Evolutionary conservation across 92 coral and sea anemone genomes (phyloP), one percentile per base, ranked within the genome.

Genomic region (Palythoa caribaeorum): DNA sequence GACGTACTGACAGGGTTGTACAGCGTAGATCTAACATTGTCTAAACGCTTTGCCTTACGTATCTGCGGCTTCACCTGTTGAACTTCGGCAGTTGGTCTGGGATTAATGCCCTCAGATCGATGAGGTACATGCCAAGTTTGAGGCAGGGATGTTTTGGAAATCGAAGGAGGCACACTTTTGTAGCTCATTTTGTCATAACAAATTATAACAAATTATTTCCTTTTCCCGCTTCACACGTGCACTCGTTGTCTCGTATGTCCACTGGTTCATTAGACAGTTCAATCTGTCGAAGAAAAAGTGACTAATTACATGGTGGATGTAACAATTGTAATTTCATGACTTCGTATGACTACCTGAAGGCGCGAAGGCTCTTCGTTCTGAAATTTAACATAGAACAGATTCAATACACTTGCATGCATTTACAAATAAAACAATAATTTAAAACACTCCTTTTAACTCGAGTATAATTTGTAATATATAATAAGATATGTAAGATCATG

Each of bases 241-340:
- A 66, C 12, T 66, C 72, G 72, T 66, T 66, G 37, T 10, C 16
- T 21, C 72, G 72, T 66, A 66, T 17, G 16, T 66, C 38, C 72
- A 66, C 36, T n/a, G 37, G 38, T 19, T 21, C 72, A 7, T 66
- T 66, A 66, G 35, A 66, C 1, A 66, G 72, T 66, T 17, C 72
- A 21, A 7, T 11, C 72, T 66, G 72, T 66, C 72, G 72, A 66
- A 20, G n/a, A 66, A 66, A 66, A 66, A 66, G 72, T 16, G 72
- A 66, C 12, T 66, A 66, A 66, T 66, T 66, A n/a, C 38, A 66
- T 66, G 72, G 9, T 66, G 72, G 36, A 66, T 66, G 38, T 20
- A 66, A 21, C 38, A 66, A 66, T 66, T 20, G 72, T 66, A 17
- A 20, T 66, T 66, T 66, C 72, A 66, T 20, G 72, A 66, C 9